Evolutionary conservation across 2,113 vertebrate species (phyloP).

Genomic region (Amphilophus citrinellus): DNA sequence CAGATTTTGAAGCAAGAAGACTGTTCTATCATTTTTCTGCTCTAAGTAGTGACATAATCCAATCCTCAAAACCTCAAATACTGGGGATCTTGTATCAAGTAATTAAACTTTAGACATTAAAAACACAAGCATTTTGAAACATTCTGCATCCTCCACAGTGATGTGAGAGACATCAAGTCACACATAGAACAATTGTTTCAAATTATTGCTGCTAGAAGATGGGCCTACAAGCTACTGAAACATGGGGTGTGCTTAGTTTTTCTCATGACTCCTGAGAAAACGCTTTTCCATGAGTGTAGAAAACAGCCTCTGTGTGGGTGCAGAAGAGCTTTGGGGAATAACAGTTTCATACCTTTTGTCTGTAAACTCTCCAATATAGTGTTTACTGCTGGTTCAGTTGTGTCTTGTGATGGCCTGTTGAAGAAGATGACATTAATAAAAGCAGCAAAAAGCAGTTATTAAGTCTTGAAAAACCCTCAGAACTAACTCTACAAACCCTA

Average conservation of each 20-base stretch:
- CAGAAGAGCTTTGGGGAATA: neutral
- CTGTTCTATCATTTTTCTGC: accelerated
- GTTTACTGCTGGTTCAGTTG: neutral
- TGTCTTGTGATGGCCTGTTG: constrained; percentile 31
- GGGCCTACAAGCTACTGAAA: neutral
- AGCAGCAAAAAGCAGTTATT: neutral
- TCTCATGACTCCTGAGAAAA: neutral
- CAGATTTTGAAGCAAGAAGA: too few relatives aligned
- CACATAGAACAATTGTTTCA: neutral
- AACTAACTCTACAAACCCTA: neutral
- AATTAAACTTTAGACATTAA: neutral
- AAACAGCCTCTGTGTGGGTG: neutral
- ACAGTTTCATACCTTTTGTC: constrained; percentile 51
- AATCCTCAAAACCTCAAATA: neutral
- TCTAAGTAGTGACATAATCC: neutral
- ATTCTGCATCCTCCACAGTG: neutral
- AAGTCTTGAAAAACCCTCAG: neutral
- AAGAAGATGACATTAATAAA: constrained; percentile 1
- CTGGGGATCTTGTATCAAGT: neutral
- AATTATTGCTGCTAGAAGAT: neutral
- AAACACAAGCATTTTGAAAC: neutral
- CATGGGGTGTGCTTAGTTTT: neutral
- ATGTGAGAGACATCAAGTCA: neutral
- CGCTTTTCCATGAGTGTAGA: neutral
- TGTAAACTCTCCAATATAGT: constrained; percentile 27